These are phyloP conservation scores for Scolopax bukidnonensis DNA, from an alignment of 2,797 vertebrate genomes.

Conservation along the genomic window DNA sequence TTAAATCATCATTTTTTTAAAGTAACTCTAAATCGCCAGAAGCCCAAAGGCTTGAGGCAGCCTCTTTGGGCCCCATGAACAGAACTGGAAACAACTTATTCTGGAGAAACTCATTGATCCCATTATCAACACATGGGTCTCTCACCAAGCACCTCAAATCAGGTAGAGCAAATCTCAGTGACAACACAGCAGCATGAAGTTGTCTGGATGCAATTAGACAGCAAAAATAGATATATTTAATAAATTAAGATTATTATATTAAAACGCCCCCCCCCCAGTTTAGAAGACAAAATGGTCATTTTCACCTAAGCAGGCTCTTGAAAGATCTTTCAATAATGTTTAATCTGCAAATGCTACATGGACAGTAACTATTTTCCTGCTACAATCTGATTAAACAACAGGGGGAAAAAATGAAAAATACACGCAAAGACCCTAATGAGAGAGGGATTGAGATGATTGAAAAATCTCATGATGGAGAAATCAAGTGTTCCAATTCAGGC, in stretches of 20 bases:
- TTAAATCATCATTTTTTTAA: not conserved
- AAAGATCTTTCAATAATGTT: not conserved
- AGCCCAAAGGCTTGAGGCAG: not conserved
- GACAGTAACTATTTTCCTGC: not conserved
- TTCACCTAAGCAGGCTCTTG: not conserved
- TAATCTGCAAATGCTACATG: not conserved
- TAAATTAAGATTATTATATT: not conserved
- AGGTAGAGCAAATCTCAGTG: not conserved
- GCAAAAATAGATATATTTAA: not conserved
- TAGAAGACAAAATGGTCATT: not conserved
- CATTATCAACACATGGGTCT: not conserved
- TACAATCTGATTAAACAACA: not conserved
- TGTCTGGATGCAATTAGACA: not conserved
- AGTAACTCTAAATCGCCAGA: not conserved
- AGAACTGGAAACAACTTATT: not conserved
- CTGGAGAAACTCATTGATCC: not conserved
- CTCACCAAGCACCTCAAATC: not conserved
- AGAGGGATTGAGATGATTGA: not conserved
- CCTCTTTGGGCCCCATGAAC: not conserved
- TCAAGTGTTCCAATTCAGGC: not conserved
- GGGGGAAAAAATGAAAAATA: not conserved
- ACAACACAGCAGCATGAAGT: not conserved
- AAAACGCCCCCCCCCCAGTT: fast-evolving
- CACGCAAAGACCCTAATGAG: not conserved
- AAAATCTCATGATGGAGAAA: not conserved